These are phyloP conservation scores for Camponotus floridanus DNA, from an alignment of 1,140 invertebrate genomes.

Conservation along the genomic window DNA sequence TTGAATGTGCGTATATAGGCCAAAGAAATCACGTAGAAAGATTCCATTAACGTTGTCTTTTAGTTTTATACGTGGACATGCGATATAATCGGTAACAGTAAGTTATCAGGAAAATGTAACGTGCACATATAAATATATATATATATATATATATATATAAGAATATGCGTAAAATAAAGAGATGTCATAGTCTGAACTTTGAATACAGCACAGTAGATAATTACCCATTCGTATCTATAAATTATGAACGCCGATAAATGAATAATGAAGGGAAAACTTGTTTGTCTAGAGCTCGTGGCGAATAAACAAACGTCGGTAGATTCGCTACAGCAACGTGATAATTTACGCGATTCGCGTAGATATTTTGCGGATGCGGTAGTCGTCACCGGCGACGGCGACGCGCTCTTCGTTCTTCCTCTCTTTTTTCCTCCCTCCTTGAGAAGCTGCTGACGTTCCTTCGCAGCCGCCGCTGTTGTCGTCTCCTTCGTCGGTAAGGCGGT, in stretches of 20 bases:
- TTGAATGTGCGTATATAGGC: neutral
- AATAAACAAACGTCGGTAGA: constrained; percentile 31
- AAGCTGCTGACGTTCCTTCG: constrained; percentile 65
- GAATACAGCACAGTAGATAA: neutral
- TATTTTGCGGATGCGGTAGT: constrained; percentile 34
- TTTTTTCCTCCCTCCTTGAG: constrained; percentile 48
- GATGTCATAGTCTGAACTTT: neutral
- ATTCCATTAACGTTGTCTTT: neutral
- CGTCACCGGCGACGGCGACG: neutral
- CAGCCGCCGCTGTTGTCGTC: constrained; percentile 58
- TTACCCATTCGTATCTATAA: neutral
- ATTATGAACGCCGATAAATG: neutral
- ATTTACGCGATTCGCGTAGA: constrained; percentile 14
- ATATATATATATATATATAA: too few species aligned
- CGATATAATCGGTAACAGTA: neutral
- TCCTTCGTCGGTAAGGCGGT: constrained; percentile 74
- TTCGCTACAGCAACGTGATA: constrained; percentile 31
- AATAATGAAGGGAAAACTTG: constrained; percentile 32
- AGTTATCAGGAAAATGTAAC: neutral
- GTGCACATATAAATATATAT: neutral
- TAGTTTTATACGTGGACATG: neutral
- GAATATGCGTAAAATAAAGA: neutral
- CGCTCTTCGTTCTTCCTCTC: constrained; percentile 20
- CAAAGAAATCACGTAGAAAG: neutral
- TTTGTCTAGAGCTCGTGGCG: neutral